Evolutionary conservation across 2,888 invertebrate genomes (phyloP), one percentile per base, ranked within the genome.

Genomic region (Psylliodes chrysocephalus): DNA sequence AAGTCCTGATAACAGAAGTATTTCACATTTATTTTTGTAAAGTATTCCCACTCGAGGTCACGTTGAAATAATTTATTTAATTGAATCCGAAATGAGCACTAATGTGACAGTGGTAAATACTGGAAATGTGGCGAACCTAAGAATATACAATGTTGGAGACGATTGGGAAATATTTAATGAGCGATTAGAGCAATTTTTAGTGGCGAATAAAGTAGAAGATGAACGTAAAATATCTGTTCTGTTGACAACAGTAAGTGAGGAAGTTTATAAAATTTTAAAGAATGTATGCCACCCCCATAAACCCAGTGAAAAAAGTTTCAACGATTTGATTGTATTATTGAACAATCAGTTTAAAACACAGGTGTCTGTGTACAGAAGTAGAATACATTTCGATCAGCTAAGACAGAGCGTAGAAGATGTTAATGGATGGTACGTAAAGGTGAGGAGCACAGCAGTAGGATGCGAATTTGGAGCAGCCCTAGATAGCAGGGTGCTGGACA

Each of bases 161-260:
- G 46, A 56, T 56, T 35, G 12, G 12, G 59, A 59, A 59, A 35
- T 49, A 17, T 59, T 49, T 25, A 19, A 19, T 17, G 59, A 59
- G 35, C 14, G 59, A 5, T 7, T 59, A 15, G 59, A 59, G 22
- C 63, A 67, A 42, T 61, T 47, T 38, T 57, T 65, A 6, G 4
- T 46, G 19, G 63, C 56, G n/a, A 67, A 69, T 51, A 44, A 47
- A 19, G 52, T 67, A 8, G 60, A 65, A 47, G 59, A 63, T 7
- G 61, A 53, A 0, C 14, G 61, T 10, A 69, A 59, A 51, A 64
- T 61, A 17, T 51, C 64, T 35, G 61, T 64, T 10, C 19, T 69
- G 15, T 17, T 67, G 10, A 40, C 25, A 46, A 22, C n/a, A 19
- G 25, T 4, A n/a, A n/a, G n/a, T n/a, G n/a, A n/a, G n/a, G n/a